Base-by-base conservation (phyloP, 2,797 vertebrate species). In the Bovichtus variegatus region DNA sequence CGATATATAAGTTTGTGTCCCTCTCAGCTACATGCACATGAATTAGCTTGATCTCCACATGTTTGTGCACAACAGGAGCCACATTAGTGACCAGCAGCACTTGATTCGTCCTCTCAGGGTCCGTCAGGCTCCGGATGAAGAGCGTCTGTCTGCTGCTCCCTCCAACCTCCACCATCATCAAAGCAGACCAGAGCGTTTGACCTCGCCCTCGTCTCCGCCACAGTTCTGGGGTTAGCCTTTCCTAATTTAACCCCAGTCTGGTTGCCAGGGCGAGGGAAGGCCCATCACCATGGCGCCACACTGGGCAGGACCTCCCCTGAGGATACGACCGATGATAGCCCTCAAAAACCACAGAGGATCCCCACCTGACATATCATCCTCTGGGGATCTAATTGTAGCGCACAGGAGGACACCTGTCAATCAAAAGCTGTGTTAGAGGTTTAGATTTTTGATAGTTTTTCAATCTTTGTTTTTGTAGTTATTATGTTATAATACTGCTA, bases 181-280 rank as follows among this genome's bases (percentile, higher is more conserved):
- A 94, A 95, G 92, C 82, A 77, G 78, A 80, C 86, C 66, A 64
- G 59, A 89, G 78, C 72, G 72, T 89, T 75, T 91, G 92, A 94
- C 93, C 93, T 93, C 90, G 78, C 89, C 94, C 91, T 89, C 65
- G 62, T 86, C 91, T 76, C 66, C 54, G 74, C 93, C 90, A 76
- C 87, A 90, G 41, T 76, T 92, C 84, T 93, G 80, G 90, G 93
- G 90, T 92, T 92, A 82, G 88, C 86, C 70, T 74, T 89, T 93
- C 91, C 90, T 87, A 92, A 93, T 94, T 93, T 94, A 94, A 93
- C 83, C 89, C 80, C 73, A 36, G 86, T 80, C 81, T 85, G 83
- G 82, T 84, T 82, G 83, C 78, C 81, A 66, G 63, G 82, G 82
- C 50, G 71, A 85, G 84, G 80, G 76, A 80, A 80, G 78, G 86